Conservation (phyloP, 2,888 invertebrate species). For the Acanthoscelides obtectus region DNA sequence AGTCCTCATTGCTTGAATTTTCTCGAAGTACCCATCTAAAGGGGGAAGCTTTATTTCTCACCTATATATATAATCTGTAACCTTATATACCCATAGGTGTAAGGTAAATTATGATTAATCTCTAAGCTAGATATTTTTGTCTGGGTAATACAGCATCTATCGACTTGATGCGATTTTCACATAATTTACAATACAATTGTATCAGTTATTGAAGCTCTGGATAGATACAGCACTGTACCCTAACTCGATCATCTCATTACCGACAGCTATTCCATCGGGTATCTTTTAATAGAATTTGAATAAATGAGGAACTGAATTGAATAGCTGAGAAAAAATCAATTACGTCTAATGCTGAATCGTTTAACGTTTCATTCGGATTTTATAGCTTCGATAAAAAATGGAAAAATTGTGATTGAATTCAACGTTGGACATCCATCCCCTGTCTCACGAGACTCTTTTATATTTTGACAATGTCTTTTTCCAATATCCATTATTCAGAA, state of each 20-base stretch:
- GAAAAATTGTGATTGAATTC: neutral
- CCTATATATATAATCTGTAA: no score
- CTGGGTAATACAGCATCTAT: no score
- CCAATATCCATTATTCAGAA: neutral
- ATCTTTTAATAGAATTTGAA: neutral
- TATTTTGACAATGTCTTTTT: neutral
- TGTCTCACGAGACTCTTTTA: neutral
- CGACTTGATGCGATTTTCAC: no score
- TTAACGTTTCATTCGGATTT: neutral
- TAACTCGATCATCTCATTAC: neutral
- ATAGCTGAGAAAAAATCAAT: neutral
- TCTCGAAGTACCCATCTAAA: no score
- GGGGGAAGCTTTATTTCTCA: no score
- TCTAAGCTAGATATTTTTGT: no score
- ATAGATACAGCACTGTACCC: neutral
- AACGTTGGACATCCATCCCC: neutral
- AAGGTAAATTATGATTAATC: no score
- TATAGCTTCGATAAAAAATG: neutral
- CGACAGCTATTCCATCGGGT: neutral
- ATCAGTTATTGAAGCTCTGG: neutral
- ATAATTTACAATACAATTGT: no score
- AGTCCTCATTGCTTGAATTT: no score
- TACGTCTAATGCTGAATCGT: neutral
- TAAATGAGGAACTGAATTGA: neutral
- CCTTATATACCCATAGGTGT: no score